Conservation (phyloP, 64 coral and sea anemone genomes). For the Actinia tenebrosa region DNA sequence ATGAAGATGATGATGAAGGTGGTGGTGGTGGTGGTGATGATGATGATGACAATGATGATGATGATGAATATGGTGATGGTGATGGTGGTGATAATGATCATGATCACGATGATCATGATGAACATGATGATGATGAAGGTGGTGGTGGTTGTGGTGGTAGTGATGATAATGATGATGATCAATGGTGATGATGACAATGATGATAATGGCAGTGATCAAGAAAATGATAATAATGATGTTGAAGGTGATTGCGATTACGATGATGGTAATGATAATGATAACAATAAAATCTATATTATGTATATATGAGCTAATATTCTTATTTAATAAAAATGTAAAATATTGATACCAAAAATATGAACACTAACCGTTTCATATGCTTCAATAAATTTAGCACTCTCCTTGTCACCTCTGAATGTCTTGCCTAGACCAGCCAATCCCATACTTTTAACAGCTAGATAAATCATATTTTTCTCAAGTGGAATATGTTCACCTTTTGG, state of each 20-base stretch:
- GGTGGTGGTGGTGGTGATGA: neutral
- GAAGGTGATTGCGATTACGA: too few relatives aligned
- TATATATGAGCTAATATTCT: too few relatives aligned
- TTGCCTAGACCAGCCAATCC: constrained; percentile 19
- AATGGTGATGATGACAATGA: too few relatives aligned
- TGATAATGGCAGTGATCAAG: too few relatives aligned
- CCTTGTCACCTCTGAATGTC: neutral
- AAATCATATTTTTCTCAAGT: neutral
- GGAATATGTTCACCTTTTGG: constrained; percentile 16
- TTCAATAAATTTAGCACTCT: neutral
- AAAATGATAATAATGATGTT: too few relatives aligned
- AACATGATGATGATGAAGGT: too few relatives aligned
- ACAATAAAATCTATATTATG: too few relatives aligned
- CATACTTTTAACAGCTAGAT: neutral
- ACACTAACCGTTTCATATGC: constrained; percentile 8
- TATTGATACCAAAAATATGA: neutral
- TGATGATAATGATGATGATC: too few relatives aligned
- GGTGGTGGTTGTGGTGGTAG: too few relatives aligned
- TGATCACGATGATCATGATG: too few relatives aligned
- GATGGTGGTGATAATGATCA: neutral
- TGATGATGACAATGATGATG: neutral
- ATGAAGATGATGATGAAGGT: neutral
- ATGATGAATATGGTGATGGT: neutral
- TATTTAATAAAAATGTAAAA: too few relatives aligned
- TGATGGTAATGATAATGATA: too few relatives aligned